Evolutionary conservation across 2,888 invertebrate genomes (phyloP).

Genomic region (Eupsilia transversa): DNA sequence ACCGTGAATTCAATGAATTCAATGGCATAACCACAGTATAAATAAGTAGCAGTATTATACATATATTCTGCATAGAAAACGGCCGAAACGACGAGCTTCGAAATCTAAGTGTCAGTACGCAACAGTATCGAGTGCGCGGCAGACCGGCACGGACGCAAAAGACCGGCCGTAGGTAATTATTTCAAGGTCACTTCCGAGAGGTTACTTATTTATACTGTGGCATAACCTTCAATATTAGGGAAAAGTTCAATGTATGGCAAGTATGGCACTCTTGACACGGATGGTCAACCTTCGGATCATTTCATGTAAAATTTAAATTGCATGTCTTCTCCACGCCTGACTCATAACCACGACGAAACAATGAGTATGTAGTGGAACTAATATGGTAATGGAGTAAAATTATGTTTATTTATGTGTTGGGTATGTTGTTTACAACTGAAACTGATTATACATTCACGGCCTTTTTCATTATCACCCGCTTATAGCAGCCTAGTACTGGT

Average conservation of each 20-base stretch:
- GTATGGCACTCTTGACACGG: slow-evolving; percentile 66
- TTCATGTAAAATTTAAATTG: slow-evolving; percentile 50
- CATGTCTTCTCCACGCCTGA: slow-evolving; percentile 49
- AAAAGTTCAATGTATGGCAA: too few species aligned
- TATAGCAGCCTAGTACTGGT: not conserved
- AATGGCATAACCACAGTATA: too few species aligned
- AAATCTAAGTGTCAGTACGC: too few species aligned
- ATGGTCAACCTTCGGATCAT: slow-evolving; percentile 61
- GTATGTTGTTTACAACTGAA: slow-evolving; percentile 21
- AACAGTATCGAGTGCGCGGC: too few species aligned
- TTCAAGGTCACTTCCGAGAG: too few species aligned
- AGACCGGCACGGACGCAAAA: too few species aligned
- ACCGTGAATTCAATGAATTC: slow-evolving; percentile 54
- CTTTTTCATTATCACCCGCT: not conserved
- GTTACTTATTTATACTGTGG: too few species aligned
- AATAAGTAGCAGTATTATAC: too few species aligned
- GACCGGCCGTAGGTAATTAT: too few species aligned
- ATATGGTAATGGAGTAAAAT: slow-evolving; percentile 34
- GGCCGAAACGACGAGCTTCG: too few species aligned
- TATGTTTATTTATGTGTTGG: slow-evolving; percentile 15
- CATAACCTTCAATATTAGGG: slow-evolving; percentile 56
- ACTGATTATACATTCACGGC: not conserved
- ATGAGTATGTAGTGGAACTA: slow-evolving; percentile 52
- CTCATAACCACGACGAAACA: slow-evolving; percentile 30
- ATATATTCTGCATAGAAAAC: too few species aligned